These are phyloP conservation scores for Gymnarchus niloticus DNA, from an alignment of 2,113 vertebrate genomes.

Conservation along the genomic window DNA sequence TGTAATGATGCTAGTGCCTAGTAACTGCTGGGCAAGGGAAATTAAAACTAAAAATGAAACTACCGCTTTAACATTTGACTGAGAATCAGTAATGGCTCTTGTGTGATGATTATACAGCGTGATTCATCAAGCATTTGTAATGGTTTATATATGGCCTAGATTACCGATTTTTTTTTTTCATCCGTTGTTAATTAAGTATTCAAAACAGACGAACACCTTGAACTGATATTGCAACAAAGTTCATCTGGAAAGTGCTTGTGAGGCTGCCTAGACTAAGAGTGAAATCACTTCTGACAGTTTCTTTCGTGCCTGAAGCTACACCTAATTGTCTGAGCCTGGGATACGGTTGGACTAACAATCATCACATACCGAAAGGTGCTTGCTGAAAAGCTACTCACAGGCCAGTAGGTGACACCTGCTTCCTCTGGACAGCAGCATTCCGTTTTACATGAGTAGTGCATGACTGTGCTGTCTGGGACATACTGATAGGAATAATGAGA, in stretches of 20 bases:
- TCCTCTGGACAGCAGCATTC: constrained; percentile 32
- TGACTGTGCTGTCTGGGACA: background rate
- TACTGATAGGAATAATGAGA: background rate
- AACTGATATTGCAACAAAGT: constrained; percentile 7
- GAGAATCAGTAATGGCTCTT: background rate
- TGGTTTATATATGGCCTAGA: constrained; percentile 1
- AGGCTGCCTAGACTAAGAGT: background rate
- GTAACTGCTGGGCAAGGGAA: background rate
- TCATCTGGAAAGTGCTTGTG: background rate
- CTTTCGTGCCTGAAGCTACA: background rate
- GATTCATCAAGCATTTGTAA: background rate
- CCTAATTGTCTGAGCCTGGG: background rate
- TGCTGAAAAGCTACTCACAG: constrained; percentile 27
- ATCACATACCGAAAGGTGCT: constrained; percentile 2
- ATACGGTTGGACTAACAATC: background rate
- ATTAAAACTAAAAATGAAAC: background rate
- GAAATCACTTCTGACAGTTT: constrained; percentile 10
- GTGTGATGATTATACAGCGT: background rate
- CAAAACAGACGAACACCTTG: constrained; percentile 11
- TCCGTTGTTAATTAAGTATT: background rate
- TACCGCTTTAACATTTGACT: background rate
- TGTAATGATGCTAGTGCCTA: background rate
- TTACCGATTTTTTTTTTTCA: background rate
- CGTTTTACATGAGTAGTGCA: background rate
- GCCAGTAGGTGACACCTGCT: constrained; percentile 49